Conservation (phyloP, 23 tunicate species). For the Phallusia fumigata region DNA sequence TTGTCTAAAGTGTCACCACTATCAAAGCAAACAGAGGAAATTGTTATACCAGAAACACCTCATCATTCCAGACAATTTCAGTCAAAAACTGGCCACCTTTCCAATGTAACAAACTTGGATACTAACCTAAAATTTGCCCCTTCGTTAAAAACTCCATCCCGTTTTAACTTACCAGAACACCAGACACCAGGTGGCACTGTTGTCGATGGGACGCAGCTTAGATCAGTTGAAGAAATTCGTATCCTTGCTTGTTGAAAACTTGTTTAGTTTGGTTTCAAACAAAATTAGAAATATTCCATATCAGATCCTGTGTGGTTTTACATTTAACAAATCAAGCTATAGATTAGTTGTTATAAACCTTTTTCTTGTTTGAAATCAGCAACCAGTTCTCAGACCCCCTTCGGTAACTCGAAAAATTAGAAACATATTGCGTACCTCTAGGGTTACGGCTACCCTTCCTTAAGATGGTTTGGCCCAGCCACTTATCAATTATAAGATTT, state of each 20-base stretch:
- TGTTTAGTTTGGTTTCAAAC: neutral
- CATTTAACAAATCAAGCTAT: too few relatives aligned
- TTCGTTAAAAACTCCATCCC: conserved; percentile 33
- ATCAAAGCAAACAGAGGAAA: neutral
- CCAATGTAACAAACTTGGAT: neutral
- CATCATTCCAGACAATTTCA: neutral
- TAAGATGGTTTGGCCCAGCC: too few relatives aligned
- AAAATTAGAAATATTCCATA: neutral
- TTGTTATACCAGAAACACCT: conserved; percentile 15
- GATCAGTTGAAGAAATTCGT: conserved; percentile 74
- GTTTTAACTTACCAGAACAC: conserved; percentile 20
- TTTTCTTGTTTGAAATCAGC: too few relatives aligned
- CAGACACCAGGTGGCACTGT: conserved; percentile 24
- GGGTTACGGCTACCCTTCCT: too few relatives aligned
- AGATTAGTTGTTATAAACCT: too few relatives aligned
- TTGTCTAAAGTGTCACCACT: neutral
- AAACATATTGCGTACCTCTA: too few relatives aligned
- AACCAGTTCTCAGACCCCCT: too few relatives aligned
- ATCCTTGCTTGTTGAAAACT: conserved; percentile 66
- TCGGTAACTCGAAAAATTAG: too few relatives aligned
- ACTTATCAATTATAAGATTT: too few relatives aligned
- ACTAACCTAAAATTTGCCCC: conserved; percentile 27
- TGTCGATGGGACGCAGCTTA: conserved; percentile 36
- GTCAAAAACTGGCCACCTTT: neutral
- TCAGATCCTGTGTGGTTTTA: too few relatives aligned